Conservation (phyloP, 2,888 invertebrate genomes). For the Conus canariensis region DNA sequence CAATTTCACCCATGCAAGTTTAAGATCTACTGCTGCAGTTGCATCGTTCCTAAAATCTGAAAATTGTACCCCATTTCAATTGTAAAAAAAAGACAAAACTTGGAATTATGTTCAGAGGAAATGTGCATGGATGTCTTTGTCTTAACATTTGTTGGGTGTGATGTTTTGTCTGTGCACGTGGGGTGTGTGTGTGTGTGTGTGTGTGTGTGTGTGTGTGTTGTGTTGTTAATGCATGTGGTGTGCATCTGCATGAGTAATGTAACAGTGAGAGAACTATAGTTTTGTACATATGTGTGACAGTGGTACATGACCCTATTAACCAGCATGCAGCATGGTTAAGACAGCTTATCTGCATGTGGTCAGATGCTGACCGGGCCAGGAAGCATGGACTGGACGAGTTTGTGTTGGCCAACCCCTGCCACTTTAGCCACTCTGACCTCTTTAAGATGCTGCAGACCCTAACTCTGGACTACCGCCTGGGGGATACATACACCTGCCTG, state of each 20-base stretch:
- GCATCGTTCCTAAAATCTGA: too few species aligned
- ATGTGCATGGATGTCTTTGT: too few species aligned
- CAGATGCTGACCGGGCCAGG: slow-evolving; percentile 93
- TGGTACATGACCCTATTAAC: background rate
- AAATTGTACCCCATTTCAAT: too few species aligned
- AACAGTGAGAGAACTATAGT: background rate
- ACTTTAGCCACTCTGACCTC: slow-evolving; percentile 95
- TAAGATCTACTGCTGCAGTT: too few species aligned
- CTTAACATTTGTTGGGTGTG: too few species aligned
- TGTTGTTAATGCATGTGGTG: background rate
- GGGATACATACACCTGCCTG: slow-evolving; percentile 98
- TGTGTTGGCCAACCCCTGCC: slow-evolving; percentile 98
- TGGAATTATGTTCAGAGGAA: too few species aligned
- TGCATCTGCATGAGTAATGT: background rate
- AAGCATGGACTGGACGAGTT: slow-evolving; percentile 99
- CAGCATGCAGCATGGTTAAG: background rate
- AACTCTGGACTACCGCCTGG: slow-evolving; percentile 95
- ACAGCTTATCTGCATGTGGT: slow-evolving; percentile 49
- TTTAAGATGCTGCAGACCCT: slow-evolving; percentile 95
- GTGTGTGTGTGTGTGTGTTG: background rate
- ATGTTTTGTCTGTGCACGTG: too few species aligned
- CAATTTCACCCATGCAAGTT: too few species aligned
- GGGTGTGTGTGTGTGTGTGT: too few species aligned
- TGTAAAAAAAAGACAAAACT: too few species aligned
- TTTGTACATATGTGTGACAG: background rate